Percentiles rank a stretch among this genome's conserved stretches.
phyloP scores from a whole-genome alignment of 1,140 invertebrate species.

The Drosophila parvula region DNA sequence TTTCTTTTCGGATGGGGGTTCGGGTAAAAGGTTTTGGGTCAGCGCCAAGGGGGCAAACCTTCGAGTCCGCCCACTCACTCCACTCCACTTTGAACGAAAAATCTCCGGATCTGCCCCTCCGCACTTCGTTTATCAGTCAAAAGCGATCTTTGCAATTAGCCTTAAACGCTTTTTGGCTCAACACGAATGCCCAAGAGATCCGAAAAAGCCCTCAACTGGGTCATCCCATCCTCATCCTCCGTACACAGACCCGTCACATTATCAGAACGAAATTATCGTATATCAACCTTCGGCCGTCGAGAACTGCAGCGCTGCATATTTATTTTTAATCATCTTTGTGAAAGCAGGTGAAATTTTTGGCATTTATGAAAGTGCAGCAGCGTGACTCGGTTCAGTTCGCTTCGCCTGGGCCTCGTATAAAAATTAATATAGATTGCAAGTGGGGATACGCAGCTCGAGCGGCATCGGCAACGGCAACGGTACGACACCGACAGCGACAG shows the following conservation, averaged over 20 bases:
- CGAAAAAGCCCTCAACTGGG: conserved; percentile 37
- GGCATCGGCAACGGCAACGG: not conserved
- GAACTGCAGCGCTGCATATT: conserved; percentile 71
- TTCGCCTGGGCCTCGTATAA: conserved; percentile 54
- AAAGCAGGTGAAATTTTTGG: conserved; percentile 83
- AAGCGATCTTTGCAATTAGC: conserved; percentile 82
- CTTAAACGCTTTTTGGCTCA: conserved; percentile 82
- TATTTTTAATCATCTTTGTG: conserved; percentile 83
- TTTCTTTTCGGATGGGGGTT: conserved; percentile 6
- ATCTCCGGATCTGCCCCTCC: conserved; percentile 6
- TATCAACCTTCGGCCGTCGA: conserved; percentile 60
- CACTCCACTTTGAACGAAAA: conserved; percentile 24
- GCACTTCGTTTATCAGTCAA: conserved; percentile 68
- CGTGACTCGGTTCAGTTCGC: conserved; percentile 57
- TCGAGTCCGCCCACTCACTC: conserved; percentile 54
- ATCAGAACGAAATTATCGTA: conserved; percentile 82
- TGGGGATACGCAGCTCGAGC: conserved; percentile 61
- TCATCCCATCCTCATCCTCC: conserved; percentile 23
- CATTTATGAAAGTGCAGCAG: conserved; percentile 82
- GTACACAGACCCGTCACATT: conserved; percentile 59
- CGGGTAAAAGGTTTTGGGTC: conserved; percentile 75
- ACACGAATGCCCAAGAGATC: conserved; percentile 42
- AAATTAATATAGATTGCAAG: conserved; percentile 83
- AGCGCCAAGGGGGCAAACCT: conserved; percentile 61
- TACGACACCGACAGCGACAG: too few relatives aligned